Percentiles rank a stretch among this genome's conserved stretches.
Evolutionary conservation across 2,888 invertebrate genomes (phyloP).

Genomic region (Athalia circularis): DNA sequence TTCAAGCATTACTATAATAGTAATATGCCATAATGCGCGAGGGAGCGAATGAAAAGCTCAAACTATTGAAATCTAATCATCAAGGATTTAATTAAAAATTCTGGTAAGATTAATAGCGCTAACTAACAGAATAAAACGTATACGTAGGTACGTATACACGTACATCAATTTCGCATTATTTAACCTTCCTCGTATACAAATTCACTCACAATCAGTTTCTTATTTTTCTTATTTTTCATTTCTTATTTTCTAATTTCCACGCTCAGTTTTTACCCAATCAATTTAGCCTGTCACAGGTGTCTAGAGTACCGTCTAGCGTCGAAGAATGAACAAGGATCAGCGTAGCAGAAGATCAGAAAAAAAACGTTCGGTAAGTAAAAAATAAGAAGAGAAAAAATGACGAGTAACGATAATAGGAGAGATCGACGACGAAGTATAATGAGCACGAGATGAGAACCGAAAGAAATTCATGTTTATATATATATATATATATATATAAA

Average conservation of each 20-base stretch:
- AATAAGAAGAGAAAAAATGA: neutral
- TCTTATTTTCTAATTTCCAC: slow-evolving; percentile 51
- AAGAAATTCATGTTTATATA: slow-evolving; percentile 16
- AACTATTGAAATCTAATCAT: neutral
- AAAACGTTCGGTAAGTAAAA: slow-evolving; percentile 33
- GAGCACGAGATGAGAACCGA: slow-evolving; percentile 27
- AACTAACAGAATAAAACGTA: no score
- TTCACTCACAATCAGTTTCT: neutral
- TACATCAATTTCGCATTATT: no score
- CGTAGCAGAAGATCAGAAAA: slow-evolving; percentile 26
- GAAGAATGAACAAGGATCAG: slow-evolving; percentile 15
- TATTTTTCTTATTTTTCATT: slow-evolving; percentile 32
- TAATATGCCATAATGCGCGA: no score
- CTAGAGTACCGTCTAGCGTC: slow-evolving; percentile 52
- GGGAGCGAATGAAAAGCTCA: no score
- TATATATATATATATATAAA: slow-evolving; percentile 15
- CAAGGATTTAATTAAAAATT: slow-evolving; percentile 1
- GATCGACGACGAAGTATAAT: slow-evolving; percentile 23
- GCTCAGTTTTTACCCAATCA: slow-evolving; percentile 50
- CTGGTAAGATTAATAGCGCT: neutral
- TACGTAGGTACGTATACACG: no score
- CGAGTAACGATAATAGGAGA: slow-evolving; percentile 16
- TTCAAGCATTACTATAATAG: no score
- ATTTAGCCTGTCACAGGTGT: slow-evolving; percentile 59
- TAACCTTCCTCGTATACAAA: neutral